Evolutionary conservation across 2,113 vertebrate genomes (phyloP).

Genomic region (Bambusicola thoracicus): DNA sequence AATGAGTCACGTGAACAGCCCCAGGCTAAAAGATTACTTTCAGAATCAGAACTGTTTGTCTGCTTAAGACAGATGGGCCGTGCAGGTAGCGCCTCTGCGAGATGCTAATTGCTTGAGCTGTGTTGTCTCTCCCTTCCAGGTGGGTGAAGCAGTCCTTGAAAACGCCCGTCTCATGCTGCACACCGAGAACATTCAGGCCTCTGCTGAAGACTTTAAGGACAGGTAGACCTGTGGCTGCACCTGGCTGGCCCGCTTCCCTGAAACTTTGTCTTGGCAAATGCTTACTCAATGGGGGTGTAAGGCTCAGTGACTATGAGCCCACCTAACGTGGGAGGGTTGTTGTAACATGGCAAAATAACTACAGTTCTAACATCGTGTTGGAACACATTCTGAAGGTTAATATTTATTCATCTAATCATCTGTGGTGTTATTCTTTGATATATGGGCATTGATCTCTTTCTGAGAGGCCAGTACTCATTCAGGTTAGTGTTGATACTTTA

Average conservation of each 20-base stretch:
- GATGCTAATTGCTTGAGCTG: slow-evolving; percentile 2
- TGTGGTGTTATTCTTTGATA: neutral
- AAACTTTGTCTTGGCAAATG: neutral
- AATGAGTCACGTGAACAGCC: neutral
- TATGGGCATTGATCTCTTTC: neutral
- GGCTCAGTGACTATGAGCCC: neutral
- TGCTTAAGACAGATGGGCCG: neutral
- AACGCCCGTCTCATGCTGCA: slow-evolving; percentile 93
- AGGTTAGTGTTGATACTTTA: neutral
- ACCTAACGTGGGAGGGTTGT: neutral
- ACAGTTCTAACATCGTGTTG: neutral
- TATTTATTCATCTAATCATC: neutral
- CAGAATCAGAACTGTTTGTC: neutral
- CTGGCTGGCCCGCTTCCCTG: neutral
- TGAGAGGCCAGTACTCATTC: neutral
- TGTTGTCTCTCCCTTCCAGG: slow-evolving; percentile 75
- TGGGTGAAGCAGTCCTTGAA: slow-evolving; percentile 90
- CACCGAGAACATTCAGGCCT: slow-evolving; percentile 91
- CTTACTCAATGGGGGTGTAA: neutral
- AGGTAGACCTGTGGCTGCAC: slow-evolving; percentile 73
- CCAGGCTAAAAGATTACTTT: slow-evolving; percentile 1
- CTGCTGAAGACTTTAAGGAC: slow-evolving; percentile 91
- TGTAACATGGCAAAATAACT: neutral
- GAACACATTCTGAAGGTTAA: neutral
- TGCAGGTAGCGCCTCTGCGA: neutral